phyloP scores from a whole-genome alignment of 2,888 invertebrate species.

The Cataglyphis albicans region DNA sequence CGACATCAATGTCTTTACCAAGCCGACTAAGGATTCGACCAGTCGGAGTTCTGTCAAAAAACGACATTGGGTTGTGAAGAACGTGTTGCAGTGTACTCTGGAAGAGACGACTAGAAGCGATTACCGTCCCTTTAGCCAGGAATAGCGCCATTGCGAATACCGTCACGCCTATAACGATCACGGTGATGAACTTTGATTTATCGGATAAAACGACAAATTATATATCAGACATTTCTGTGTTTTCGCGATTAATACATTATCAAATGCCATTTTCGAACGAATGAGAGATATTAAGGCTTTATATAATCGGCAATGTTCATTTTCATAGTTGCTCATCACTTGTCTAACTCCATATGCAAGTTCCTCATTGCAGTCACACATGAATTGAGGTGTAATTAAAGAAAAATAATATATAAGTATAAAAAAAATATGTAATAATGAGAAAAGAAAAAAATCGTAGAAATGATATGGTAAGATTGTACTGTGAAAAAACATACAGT shows the following conservation, averaged over 20 bases:
- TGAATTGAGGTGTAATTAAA: constrained; percentile 63
- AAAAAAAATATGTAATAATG: constrained; percentile 33
- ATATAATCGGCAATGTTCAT: constrained; percentile 47
- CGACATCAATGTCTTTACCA: constrained; percentile 89
- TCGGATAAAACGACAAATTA: constrained; percentile 60
- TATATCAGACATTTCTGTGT: constrained; percentile 47
- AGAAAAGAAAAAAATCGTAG: neutral
- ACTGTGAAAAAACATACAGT: constrained; percentile 1
- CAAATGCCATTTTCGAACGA: constrained; percentile 24
- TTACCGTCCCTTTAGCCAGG: constrained; percentile 88
- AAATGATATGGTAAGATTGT: neutral
- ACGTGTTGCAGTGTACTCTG: constrained; percentile 87
- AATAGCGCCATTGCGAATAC: constrained; percentile 87
- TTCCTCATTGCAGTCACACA: constrained; percentile 71
- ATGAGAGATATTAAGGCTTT: constrained; percentile 30
- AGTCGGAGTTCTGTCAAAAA: constrained; percentile 90
- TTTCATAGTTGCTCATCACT: constrained; percentile 60
- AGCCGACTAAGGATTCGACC: constrained; percentile 91
- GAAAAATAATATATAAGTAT: constrained; percentile 39
- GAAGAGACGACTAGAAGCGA: constrained; percentile 89
- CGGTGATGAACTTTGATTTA: constrained; percentile 68
- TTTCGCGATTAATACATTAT: constrained; percentile 28
- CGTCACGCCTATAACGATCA: constrained; percentile 85
- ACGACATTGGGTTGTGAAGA: constrained; percentile 89
- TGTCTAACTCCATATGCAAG: constrained; percentile 61